Evolutionary conservation across 2,113 vertebrate species (phyloP), one percentile per base, ranked within the genome.

Genomic region (Sylvietta virens): DNA sequence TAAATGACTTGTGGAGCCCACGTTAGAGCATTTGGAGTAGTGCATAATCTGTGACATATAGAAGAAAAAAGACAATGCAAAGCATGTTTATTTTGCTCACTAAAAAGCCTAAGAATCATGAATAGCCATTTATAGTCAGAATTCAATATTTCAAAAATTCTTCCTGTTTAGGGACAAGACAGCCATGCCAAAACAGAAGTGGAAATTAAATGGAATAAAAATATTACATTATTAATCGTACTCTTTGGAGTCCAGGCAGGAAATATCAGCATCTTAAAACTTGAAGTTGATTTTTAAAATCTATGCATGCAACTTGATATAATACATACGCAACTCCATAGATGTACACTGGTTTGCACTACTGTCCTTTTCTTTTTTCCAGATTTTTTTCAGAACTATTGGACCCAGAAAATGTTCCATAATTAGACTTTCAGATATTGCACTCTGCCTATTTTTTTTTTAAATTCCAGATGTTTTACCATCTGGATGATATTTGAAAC

Each of bases 401-500:
- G 3, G 67, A 45, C 13, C 1, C 37, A 30, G 19, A 53, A 64
- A 74, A 51, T 30, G 18, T 86, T 42, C 6, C 6, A 37, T 77
- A 79, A 84, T 79, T 85, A 87, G 45, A 31, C 30, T 73, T 95
- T 94, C 39, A 86, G 62, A 86, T 95, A 89, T 71, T 79, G n/a
- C 33, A 51, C 33, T 73, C 33, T 61, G 78, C 28, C 35, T 81
- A 39, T 94, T 80, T 81, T 33, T 6, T 58, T 60, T 40, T 24
- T 12, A 28, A 87, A 86, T 91, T 85, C 66, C 90, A 93, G 81
- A 86, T 95, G 80, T 86, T 91, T 80, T 88, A 71, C 81, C 85
- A 83, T 90, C 91, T 95, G 94, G 62, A 62, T 83, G 50, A 60
- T 31, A 44, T 90, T 62, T 73, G 54, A 82, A 95, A 85, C 33